A percentile compares a stretch with the other conserved stretches of the same genome.
phyloP scores from a whole-genome alignment of 2,797 vertebrate species.

The Galaxias olidus region DNA sequence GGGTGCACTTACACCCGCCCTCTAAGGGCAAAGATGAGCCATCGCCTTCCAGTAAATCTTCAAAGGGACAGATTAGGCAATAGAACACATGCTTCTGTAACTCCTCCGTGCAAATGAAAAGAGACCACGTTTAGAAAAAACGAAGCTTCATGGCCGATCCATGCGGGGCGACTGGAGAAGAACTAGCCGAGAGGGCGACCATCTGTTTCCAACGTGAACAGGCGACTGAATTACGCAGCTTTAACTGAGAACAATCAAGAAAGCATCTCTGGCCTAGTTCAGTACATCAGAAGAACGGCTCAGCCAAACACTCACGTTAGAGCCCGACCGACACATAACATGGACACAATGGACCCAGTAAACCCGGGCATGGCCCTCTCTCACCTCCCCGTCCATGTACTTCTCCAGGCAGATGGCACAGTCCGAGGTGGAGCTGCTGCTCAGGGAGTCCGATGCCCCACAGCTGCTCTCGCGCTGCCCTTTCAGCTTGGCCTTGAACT shows the following conservation, averaged over 20 bases:
- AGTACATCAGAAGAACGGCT: no score
- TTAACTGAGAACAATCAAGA: no score
- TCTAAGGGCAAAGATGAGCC: slow-evolving; percentile 47
- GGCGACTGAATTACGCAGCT: no score
- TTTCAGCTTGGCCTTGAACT: slow-evolving; percentile 96
- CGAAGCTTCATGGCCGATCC: slow-evolving; percentile 53
- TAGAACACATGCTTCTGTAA: slow-evolving; percentile 40
- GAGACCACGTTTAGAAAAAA: slow-evolving; percentile 50
- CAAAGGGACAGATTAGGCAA: slow-evolving; percentile 39
- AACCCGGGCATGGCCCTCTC: slow-evolving; percentile 5
- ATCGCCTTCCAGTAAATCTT: slow-evolving; percentile 50
- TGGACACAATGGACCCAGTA: not conserved
- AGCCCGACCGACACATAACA: no score
- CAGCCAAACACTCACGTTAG: no score
- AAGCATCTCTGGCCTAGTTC: no score
- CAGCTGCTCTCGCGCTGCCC: slow-evolving; percentile 87
- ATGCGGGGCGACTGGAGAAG: no score
- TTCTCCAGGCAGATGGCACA: slow-evolving; percentile 99
- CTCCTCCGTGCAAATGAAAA: slow-evolving; percentile 50
- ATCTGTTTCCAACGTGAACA: no score
- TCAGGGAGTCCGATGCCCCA: slow-evolving; percentile 86
- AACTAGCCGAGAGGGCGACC: no score
- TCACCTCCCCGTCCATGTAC: slow-evolving; percentile 97
- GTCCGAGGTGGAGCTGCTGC: slow-evolving; percentile 95
- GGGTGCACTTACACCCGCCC: slow-evolving; percentile 16